phyloP scores from a whole-genome alignment of 2,113 vertebrate genomes.

The Grantiella picta region DNA sequence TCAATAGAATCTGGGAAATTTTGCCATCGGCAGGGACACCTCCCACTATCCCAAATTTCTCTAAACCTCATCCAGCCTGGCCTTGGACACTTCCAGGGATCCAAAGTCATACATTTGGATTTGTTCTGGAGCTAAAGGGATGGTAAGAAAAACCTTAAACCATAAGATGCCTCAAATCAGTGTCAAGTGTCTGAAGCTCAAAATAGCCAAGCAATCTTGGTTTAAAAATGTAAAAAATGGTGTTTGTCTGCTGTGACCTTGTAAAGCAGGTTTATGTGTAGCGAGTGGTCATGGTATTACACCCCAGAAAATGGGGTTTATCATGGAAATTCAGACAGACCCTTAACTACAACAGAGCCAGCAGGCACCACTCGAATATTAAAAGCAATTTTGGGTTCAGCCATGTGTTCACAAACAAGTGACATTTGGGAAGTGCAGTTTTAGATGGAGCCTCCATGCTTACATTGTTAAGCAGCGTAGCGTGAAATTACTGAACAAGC shows the following conservation, averaged over 20 bases:
- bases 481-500: constrained; percentile 75
- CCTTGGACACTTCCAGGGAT: neutral
- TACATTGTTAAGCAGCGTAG: constrained; percentile 52
- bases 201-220: neutral
- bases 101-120: rapidly evolving
- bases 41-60: neutral
- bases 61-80: neutral
- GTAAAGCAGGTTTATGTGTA: neutral
- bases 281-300: neutral
- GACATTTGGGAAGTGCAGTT: constrained; percentile 66
- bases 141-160: neutral
- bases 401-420: constrained; percentile 73
- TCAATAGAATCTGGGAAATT: neutral
- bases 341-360: neutral
- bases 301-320: neutral
- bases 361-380: constrained; percentile 51
- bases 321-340: neutral
- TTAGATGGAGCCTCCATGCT: constrained; percentile 49
- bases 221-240: neutral
- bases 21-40: neutral
- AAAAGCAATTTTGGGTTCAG: constrained; percentile 71
- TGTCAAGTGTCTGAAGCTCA: neutral
- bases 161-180: neutral
- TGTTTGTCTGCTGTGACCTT: neutral
- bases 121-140: neutral